Conservation (phyloP, 2,797 vertebrate species). For the Phalloptychus januarius region DNA sequence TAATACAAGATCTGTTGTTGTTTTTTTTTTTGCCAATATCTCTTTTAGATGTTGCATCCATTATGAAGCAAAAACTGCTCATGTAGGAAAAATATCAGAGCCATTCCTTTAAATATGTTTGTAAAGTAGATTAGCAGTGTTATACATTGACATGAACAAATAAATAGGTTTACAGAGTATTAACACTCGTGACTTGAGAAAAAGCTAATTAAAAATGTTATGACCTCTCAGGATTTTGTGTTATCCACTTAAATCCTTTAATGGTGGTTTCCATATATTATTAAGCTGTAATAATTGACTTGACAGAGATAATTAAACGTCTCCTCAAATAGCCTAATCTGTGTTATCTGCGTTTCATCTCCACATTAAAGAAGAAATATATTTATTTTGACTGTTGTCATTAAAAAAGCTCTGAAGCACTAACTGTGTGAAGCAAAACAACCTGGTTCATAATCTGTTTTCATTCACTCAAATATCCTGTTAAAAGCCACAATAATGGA, state of each 20-base stretch:
- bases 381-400: conserved; percentile 36
- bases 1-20: background rate
- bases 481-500: conserved; percentile 46
- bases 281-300: conserved; percentile 36
- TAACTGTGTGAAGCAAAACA: conserved; percentile 17
- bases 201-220: conserved; percentile 21
- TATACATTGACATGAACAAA: conserved; percentile 7
- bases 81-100: background rate
- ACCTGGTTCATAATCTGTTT: conserved; percentile 35
- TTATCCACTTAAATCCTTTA: conserved; percentile 26
- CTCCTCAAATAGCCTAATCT: conserved; percentile 48
- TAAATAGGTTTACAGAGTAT: conserved; percentile 10
- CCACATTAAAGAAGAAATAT: conserved; percentile 45
- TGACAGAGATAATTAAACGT: conserved; percentile 55
- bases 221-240: conserved; percentile 13
- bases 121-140: conserved; percentile 5
- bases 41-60: no score
- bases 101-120: background rate
- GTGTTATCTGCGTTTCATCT: conserved; percentile 42
- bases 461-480: conserved; percentile 40
- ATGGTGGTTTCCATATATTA: conserved; percentile 21
- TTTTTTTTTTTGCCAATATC: no score
- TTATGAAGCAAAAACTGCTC: background rate
- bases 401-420: conserved; percentile 24
- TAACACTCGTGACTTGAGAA: conserved; percentile 2